Percentiles rank a stretch among this genome's conserved stretches.
These are phyloP conservation scores for Drosophila nr. perissopoda DNA, from an alignment of 2,888 invertebrate genomes.

Conservation along the genomic window DNA sequence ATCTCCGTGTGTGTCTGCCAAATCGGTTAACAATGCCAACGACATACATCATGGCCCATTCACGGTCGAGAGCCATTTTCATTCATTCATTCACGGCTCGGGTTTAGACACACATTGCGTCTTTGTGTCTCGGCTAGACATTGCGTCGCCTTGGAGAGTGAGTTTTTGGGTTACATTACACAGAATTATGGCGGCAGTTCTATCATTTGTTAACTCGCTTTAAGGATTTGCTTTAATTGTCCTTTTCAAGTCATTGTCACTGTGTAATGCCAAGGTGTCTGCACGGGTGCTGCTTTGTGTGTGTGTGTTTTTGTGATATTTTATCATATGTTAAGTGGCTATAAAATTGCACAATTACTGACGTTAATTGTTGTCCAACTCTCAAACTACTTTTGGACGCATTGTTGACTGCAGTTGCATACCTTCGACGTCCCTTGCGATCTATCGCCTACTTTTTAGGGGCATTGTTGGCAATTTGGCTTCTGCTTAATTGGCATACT, in stretches of 20 bases:
- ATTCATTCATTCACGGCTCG: slow-evolving; percentile 39
- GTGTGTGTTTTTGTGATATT: slow-evolving; percentile 47
- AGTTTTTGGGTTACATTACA: slow-evolving; percentile 71
- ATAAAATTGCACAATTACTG: slow-evolving; percentile 75
- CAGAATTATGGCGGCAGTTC: slow-evolving; percentile 76
- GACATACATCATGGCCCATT: slow-evolving; percentile 62
- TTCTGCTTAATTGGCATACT: slow-evolving; percentile 77
- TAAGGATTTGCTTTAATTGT: slow-evolving; percentile 77
- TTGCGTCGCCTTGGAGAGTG: slow-evolving; percentile 57
- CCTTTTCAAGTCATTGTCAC: slow-evolving; percentile 72
- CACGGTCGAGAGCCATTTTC: slow-evolving; percentile 39
- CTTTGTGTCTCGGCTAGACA: slow-evolving; percentile 64
- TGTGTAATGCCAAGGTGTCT: slow-evolving; percentile 60
- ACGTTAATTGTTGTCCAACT: slow-evolving; percentile 72
- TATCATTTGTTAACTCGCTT: slow-evolving; percentile 72
- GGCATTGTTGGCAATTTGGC: slow-evolving; percentile 58
- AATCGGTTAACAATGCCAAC: slow-evolving; percentile 59
- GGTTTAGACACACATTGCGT: slow-evolving; percentile 62
- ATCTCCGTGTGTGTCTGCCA: slow-evolving; percentile 48
- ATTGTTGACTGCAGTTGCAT: slow-evolving; percentile 53
- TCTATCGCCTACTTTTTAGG: slow-evolving; percentile 47
- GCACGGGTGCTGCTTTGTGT: slow-evolving; percentile 37
- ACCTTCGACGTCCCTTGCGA: slow-evolving; percentile 17
- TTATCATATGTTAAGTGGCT: slow-evolving; percentile 83
- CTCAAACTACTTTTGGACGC: slow-evolving; percentile 44